These are phyloP conservation scores for Cinclus cinclus DNA, from an alignment of 2,113 vertebrate genomes.

Conservation along the genomic window DNA sequence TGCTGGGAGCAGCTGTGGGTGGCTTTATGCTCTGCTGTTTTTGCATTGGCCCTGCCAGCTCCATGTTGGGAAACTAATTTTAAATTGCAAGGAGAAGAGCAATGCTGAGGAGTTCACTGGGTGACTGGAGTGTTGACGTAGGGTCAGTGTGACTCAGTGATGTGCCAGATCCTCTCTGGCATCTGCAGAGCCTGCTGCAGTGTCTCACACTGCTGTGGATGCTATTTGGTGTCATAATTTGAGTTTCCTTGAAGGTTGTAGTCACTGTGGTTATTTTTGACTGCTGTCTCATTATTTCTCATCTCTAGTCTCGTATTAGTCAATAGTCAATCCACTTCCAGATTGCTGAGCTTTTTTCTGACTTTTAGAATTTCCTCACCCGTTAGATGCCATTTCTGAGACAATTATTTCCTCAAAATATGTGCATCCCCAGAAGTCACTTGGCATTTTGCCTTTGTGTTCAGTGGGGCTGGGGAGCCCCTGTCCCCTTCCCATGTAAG, in stretches of 20 bases:
- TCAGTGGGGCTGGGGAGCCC: not conserved
- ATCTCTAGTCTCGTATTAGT: not conserved
- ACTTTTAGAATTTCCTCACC: not conserved
- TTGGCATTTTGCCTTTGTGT: not conserved
- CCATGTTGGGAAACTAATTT: not conserved
- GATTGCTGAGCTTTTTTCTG: not conserved
- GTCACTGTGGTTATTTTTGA: not conserved
- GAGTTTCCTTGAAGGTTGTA: not conserved
- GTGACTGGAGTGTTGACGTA: not conserved
- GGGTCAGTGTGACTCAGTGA: not conserved
- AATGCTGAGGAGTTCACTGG: not conserved
- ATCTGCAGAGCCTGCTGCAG: constrained; percentile 20
- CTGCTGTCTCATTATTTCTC: constrained; percentile 5
- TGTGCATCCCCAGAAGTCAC: not conserved
- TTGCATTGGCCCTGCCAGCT: not conserved
- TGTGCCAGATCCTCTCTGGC: not conserved
- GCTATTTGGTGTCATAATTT: not conserved
- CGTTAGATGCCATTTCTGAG: not conserved
- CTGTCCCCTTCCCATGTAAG: not conserved
- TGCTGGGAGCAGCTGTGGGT: not conserved
- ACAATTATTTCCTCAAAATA: not conserved
- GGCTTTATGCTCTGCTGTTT: not conserved
- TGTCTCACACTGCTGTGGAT: not conserved
- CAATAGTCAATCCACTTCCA: constrained; percentile 1
- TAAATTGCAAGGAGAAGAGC: not conserved